Base-by-base conservation (phyloP, 2,797 vertebrate species). In the Otolemur crassicaudatus region DNA sequence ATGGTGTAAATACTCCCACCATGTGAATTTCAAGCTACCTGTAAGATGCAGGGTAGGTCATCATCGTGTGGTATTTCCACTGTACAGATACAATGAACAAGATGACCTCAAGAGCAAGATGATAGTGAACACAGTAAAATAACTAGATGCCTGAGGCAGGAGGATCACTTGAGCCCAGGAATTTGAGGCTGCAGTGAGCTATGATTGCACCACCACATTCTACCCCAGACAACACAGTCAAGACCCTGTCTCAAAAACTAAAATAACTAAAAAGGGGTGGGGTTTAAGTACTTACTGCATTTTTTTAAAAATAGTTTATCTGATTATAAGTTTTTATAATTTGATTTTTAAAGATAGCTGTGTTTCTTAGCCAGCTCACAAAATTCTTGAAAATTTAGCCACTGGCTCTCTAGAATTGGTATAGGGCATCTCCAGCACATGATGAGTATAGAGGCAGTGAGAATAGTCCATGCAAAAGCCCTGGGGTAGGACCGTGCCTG, bases 31-130 rank as follows among this genome's bases (percentile, higher is more conserved):
- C 29, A 53, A 34, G 87, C 61, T 16, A 0, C 12, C 10, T 0
- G 5, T 4, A 37, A 34, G 34, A 5, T 19, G 14, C 12, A 2
- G 0, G 0, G 25, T 4, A 29, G 75, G 23, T 20, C 14, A 0
- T 76, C 9, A 1, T 16, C 22, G 0, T 11, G 34, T 31, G 8
- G 31, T 19, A 4, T 27, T 72, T 31, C 58, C n/a, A 1, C 19
- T 7, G 10, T 20, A 5, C 5, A 69, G n/a, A 40, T 56, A 5
- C 0, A 14, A 20, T n/a, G n/a, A 60, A 10, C n/a, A 2, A 16
- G 19, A 19, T 40, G 29, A 31, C 9, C 4, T 27, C 2, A 2
- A 13, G 31, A 20, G 20, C 19, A 77, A 79, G 53, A 34, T 58
- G n/a, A 9, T 16, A 2, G 37, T 25, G 25, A 61, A 31, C 5